Conservation (phyloP, 1,140 invertebrate species). For the Sarcophaga peregrina region DNA sequence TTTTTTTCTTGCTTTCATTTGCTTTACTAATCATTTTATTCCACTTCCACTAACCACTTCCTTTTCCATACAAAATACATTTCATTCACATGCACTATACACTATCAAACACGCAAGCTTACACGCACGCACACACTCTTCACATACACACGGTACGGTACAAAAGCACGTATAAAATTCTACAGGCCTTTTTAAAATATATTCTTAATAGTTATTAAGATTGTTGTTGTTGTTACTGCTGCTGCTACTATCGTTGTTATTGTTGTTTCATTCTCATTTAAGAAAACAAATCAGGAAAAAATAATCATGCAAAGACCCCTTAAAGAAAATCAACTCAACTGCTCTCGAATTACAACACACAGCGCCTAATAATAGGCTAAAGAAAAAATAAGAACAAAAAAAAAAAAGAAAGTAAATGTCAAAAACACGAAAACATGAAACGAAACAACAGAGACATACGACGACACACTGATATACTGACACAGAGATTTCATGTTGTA, state of each 20-base stretch:
- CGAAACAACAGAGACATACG: background rate
- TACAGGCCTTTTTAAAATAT: no score
- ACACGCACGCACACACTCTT: background rate
- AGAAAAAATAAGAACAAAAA: background rate
- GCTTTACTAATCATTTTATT: background rate
- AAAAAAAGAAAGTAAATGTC: conserved; percentile 5
- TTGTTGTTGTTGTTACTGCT: no score
- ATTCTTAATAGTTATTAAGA: no score
- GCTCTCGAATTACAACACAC: conserved; percentile 1
- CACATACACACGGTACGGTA: background rate
- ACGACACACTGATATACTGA: background rate
- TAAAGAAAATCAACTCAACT: background rate
- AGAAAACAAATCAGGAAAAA: conserved; percentile 23
- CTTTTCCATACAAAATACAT: conserved; percentile 1
- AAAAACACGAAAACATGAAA: background rate
- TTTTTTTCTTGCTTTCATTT: background rate
- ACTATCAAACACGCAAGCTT: background rate
- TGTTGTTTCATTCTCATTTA: background rate
- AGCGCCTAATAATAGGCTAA: conserved; percentile 20
- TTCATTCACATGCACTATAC: conserved; percentile 13
- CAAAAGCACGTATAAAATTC: no score
- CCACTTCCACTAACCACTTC: conserved; percentile 17
- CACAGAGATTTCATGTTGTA: background rate
- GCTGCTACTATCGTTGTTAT: background rate
- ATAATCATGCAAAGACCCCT: conserved; percentile 11